phyloP scores from a whole-genome alignment of 2,113 vertebrate species.

The Lates calcarifer region DNA sequence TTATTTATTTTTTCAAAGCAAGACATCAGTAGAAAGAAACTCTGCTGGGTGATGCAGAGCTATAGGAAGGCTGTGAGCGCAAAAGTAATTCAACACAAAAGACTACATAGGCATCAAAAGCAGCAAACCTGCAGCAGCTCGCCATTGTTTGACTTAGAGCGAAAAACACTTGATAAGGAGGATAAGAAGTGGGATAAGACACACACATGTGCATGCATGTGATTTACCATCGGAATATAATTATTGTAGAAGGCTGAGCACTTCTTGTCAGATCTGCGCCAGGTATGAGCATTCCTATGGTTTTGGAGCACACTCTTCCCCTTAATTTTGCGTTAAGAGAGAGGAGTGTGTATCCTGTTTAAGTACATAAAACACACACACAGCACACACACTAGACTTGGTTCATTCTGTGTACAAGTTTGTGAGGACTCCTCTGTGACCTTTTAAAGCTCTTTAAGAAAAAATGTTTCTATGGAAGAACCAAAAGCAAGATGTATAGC shows the following conservation, averaged over 20 bases:
- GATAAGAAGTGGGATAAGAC: constrained; percentile 49
- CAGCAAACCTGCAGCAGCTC: constrained; percentile 28
- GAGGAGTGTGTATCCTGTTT: background rate
- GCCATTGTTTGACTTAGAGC: constrained; percentile 29
- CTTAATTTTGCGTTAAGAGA: constrained; percentile 40
- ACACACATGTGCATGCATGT: background rate
- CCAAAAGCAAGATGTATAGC: constrained; percentile 21
- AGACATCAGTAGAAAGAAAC: background rate
- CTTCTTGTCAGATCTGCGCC: constrained; percentile 53
- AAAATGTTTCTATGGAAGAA: constrained; percentile 30
- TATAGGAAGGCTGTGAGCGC: background rate
- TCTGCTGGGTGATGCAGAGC: background rate
- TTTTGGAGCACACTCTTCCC: constrained; percentile 48
- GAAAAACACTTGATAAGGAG: constrained; percentile 46
- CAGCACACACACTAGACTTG: background rate
- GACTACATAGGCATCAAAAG: constrained; percentile 42
- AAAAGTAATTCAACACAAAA: constrained; percentile 29
- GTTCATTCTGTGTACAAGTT: background rate
- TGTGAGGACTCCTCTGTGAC: constrained; percentile 34
- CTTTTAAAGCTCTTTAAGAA: constrained; percentile 46
- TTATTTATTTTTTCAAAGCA: background rate
- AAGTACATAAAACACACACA: background rate
- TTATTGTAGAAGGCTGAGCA: constrained; percentile 57
- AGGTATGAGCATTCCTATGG: constrained; percentile 67
- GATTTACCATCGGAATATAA: constrained; percentile 41